These are phyloP conservation scores for Acanthopagrus latus DNA, from an alignment of 2,797 vertebrate genomes.

Conservation along the genomic window DNA sequence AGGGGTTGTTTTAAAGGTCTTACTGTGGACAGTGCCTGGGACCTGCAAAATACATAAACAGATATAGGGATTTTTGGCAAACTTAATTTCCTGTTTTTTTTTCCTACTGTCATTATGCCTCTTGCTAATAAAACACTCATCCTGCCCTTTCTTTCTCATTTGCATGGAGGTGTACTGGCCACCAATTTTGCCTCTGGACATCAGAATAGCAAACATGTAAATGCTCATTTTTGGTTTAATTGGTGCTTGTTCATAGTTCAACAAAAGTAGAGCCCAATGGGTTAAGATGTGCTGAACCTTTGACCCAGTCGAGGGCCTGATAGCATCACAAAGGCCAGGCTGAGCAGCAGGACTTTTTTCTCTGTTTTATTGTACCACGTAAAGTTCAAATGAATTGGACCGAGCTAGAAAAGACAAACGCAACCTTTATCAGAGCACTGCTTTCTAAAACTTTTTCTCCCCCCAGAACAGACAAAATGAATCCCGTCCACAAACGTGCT, in stretches of 20 bases:
- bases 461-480: no score
- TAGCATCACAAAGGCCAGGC: slow-evolving; percentile 2
- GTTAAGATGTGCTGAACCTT: background rate
- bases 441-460: no score
- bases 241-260: background rate
- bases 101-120: background rate
- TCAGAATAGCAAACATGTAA: background rate
- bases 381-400: slow-evolving; percentile 35
- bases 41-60: background rate
- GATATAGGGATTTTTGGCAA: background rate
- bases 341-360: background rate
- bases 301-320: background rate
- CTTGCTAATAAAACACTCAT: background rate
- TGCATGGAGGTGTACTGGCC: background rate
- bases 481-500: no score
- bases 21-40: background rate
- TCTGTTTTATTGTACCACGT: slow-evolving; percentile 20
- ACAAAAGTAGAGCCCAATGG: background rate
- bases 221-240: background rate
- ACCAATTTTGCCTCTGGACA: background rate
- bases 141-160: background rate
- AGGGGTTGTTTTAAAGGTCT: background rate
- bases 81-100: background rate
- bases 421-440: slow-evolving; percentile 56
- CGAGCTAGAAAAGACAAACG: slow-evolving; percentile 46